Percentiles rank a stretch among this genome's conserved stretches.
Conservation (phyloP, 2,113 vertebrate species). For the Brachirus orientalis region DNA sequence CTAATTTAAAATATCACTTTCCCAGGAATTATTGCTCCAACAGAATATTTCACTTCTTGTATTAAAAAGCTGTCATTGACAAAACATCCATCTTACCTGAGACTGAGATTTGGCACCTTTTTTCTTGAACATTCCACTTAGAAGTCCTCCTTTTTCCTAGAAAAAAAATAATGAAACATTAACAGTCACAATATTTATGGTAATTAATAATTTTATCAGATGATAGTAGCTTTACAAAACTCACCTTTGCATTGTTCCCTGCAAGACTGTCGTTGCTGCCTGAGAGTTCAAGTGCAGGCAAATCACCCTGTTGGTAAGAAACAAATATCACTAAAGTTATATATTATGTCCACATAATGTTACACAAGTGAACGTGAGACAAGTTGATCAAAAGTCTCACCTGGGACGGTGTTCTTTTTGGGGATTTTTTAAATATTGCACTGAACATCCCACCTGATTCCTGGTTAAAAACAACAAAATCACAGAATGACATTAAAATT, state of each 20-base stretch:
- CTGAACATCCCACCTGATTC: not conserved
- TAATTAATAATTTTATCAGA: not conserved
- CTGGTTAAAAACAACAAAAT: not conserved
- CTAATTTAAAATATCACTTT: not conserved
- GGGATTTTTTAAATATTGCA: not conserved
- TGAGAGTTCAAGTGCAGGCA: not conserved
- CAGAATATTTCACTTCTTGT: not conserved
- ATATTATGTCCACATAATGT: not conserved
- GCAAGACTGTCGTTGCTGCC: slow-evolving; percentile 1
- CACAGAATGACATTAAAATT: not conserved
- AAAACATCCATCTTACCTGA: slow-evolving; percentile 36
- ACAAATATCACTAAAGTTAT: not conserved
- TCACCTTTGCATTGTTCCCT: slow-evolving; percentile 7
- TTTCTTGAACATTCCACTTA: slow-evolving; percentile 62
- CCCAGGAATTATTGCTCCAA: not conserved
- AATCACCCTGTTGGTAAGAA: slow-evolving; percentile 46
- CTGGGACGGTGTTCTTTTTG: not conserved
- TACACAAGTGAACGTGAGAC: not conserved
- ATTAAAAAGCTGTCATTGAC: not conserved
- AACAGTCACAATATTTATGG: not conserved
- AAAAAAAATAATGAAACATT: not conserved
- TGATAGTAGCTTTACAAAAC: not conserved
- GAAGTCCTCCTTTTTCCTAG: slow-evolving; percentile 65
- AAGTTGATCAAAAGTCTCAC: not conserved
- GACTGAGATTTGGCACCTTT: slow-evolving; percentile 49